Percentiles rank a stretch among this genome's conserved stretches.
Evolutionary conservation across 1,140 invertebrate species (phyloP).

Genomic region (Drosophila kepulauana): DNA sequence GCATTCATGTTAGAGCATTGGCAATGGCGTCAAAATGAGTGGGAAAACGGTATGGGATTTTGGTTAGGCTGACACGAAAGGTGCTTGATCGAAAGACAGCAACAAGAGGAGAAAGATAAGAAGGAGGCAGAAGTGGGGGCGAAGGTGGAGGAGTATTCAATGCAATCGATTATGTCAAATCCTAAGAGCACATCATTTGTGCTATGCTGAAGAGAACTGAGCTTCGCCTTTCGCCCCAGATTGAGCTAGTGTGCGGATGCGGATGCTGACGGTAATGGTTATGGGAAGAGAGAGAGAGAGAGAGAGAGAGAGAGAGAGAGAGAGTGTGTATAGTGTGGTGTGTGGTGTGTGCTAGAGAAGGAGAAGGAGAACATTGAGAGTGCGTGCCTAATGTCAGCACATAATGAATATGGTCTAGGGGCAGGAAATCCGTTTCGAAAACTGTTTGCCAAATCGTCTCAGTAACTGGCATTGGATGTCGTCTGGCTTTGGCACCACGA

Average conservation of each 20-base stretch:
- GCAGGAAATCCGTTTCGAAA: conserved; percentile 48
- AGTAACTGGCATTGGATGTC: conserved; percentile 12
- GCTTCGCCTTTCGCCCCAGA: background rate
- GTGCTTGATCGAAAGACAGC: conserved; percentile 45
- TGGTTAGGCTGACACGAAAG: conserved; percentile 22
- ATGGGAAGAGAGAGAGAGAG: background rate
- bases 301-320: background rate
- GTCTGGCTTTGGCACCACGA: conserved; percentile 15
- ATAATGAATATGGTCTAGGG: conserved; percentile 45
- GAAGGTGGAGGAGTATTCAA: conserved; percentile 16
- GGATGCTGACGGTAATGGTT: conserved; percentile 12
- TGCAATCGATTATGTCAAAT: conserved; percentile 63
- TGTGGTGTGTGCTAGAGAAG: background rate
- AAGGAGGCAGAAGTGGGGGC: background rate
- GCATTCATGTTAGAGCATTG: conserved; percentile 2
- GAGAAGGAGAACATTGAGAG: background rate
- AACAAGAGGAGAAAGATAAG: background rate
- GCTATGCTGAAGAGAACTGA: conserved; percentile 22
- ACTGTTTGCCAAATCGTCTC: conserved; percentile 48
- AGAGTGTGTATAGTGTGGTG: too few relatives aligned
- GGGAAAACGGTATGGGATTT: conserved; percentile 9
- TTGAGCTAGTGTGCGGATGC: conserved; percentile 3
- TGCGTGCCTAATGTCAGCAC: conserved; percentile 52
- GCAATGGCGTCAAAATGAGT: background rate
- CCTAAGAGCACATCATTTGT: conserved; percentile 54